These are phyloP conservation scores for Spodoptera picta DNA, from an alignment of 2,888 invertebrate genomes.

Conservation along the genomic window DNA sequence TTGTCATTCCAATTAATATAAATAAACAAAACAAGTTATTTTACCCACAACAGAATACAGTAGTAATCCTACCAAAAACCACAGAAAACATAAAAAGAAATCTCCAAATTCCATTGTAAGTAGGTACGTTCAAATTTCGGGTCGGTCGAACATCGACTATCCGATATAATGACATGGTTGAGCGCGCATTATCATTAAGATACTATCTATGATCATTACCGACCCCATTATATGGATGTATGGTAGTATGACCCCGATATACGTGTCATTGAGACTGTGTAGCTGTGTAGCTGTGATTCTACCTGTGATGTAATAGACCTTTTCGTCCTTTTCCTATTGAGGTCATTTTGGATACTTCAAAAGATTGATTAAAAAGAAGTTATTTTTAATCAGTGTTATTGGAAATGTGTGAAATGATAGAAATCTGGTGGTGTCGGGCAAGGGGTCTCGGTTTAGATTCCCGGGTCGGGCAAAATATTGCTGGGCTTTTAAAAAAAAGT, in stretches of 20 bases:
- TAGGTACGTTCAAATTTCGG: constrained; percentile 59
- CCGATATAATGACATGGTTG: constrained; percentile 75
- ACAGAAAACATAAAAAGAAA: constrained; percentile 33
- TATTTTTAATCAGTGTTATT: background rate
- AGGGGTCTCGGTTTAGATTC: too few species aligned
- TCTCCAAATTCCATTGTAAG: constrained; percentile 51
- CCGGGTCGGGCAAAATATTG: too few species aligned
- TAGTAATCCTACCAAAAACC: background rate
- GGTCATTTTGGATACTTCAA: constrained; percentile 20
- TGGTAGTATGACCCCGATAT: constrained; percentile 55
- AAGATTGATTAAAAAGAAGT: background rate
- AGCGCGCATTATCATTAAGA: constrained; percentile 79
- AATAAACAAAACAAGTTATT: background rate
- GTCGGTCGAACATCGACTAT: constrained; percentile 57
- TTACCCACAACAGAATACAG: background rate
- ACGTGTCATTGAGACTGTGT: constrained; percentile 44
- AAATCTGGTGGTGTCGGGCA: too few species aligned
- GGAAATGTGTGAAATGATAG: background rate
- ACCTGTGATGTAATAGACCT: constrained; percentile 39
- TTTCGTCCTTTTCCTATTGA: constrained; percentile 27
- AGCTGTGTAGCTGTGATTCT: constrained; percentile 42
- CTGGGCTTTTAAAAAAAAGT: too few species aligned
- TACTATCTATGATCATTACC: constrained; percentile 81
- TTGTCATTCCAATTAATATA: too few species aligned
- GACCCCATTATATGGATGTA: constrained; percentile 63